These are phyloP conservation scores for Cephalopachus bancanus DNA, from an alignment of 2,797 vertebrate genomes.

Conservation along the genomic window DNA sequence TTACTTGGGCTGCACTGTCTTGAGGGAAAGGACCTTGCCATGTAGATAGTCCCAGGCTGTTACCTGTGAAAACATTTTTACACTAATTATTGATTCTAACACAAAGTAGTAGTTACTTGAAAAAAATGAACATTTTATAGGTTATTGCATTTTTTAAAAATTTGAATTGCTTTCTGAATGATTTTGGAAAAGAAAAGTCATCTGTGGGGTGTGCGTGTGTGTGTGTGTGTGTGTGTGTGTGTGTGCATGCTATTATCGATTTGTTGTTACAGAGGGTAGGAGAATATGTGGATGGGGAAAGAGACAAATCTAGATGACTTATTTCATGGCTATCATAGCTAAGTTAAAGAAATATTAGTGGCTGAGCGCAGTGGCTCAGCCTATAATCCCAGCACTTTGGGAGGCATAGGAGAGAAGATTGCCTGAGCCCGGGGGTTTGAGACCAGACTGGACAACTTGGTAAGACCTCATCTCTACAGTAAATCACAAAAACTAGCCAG, in stretches of 20 bases:
- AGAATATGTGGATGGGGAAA: neutral
- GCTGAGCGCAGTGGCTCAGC: too few species aligned
- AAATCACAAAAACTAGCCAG: too few species aligned
- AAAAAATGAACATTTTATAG: neutral
- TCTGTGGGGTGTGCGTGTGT: accelerated
- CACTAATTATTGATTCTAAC: neutral
- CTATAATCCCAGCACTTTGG: too few species aligned
- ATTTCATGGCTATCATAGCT: neutral
- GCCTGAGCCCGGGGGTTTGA: too few species aligned
- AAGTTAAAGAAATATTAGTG: neutral
- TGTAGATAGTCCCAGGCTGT: neutral
- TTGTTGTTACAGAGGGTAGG: too few species aligned
- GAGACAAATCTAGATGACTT: neutral
- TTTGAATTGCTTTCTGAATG: neutral
- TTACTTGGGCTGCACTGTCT: neutral
- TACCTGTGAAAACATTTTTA: neutral
- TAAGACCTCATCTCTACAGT: too few species aligned
- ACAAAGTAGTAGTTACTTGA: neutral
- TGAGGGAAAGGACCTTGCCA: neutral
- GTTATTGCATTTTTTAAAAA: neutral
- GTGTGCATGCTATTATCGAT: too few species aligned
- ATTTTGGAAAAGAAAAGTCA: neutral
- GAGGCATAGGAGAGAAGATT: too few species aligned
- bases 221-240: neutral
- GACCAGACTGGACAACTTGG: too few species aligned